Conservation (phyloP, 2,113 vertebrate genomes). For the Hypomesus transpacificus region DNA sequence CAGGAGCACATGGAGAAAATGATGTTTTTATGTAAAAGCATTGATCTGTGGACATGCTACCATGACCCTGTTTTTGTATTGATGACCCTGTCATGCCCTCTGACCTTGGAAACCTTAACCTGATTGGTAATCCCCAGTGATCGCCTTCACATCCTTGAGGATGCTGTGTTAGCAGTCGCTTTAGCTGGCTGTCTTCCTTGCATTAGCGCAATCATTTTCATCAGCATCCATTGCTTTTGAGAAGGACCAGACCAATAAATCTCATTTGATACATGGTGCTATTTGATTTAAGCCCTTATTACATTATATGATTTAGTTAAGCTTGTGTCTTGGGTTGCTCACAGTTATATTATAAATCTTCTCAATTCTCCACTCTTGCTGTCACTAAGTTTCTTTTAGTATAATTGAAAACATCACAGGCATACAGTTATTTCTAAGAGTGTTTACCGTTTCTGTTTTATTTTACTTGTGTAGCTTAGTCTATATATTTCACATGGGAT, state of each 20-base stretch:
- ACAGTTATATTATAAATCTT: constrained; percentile 57
- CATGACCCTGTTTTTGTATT: constrained; percentile 61
- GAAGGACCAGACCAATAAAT: constrained; percentile 61
- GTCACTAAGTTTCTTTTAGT: constrained; percentile 56
- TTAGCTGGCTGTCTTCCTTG: constrained; percentile 31
- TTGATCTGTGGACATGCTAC: constrained; percentile 62
- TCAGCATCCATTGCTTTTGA: constrained; percentile 57
- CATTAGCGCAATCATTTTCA: constrained; percentile 56
- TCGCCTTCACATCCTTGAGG: constrained; percentile 39
- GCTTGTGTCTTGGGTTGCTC: constrained; percentile 57
- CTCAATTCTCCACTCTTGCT: constrained; percentile 40
- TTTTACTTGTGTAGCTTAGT: not conserved
- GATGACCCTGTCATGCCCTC: constrained; percentile 48
- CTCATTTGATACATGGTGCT: constrained; percentile 60
- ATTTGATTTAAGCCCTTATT: constrained; percentile 70
- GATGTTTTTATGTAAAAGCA: constrained; percentile 56
- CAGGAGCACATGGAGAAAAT: constrained; percentile 13
- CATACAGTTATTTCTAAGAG: constrained; percentile 23
- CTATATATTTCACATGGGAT: not conserved
- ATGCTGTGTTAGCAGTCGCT: constrained; percentile 19
- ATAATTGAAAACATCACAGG: constrained; percentile 47
- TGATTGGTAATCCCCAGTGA: constrained; percentile 37
- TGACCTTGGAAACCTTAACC: constrained; percentile 58
- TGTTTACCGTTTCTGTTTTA: constrained; percentile 31
- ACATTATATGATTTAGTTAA: constrained; percentile 63